Percentiles rank a stretch among this genome's conserved stretches.
These are phyloP conservation scores for Phaonia tiefii DNA, from an alignment of 2,888 invertebrate genomes.

Conservation along the genomic window DNA sequence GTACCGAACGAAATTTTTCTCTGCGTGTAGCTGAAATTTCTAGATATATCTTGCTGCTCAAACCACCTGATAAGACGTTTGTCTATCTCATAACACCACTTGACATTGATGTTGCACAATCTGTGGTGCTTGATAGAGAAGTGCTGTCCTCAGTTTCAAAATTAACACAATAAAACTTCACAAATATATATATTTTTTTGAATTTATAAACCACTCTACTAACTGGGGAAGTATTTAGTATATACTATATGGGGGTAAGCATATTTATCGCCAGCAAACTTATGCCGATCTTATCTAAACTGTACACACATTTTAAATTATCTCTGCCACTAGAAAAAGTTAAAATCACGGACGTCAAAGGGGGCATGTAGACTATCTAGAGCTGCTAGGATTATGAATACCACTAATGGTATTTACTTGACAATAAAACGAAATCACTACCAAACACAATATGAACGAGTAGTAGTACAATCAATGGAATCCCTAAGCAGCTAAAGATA, in stretches of 20 bases:
- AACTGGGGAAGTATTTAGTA: too few species aligned
- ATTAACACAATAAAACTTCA: too few species aligned
- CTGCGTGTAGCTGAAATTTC: too few species aligned
- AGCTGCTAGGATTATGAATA: constrained; percentile 11
- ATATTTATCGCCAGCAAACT: background rate
- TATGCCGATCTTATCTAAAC: constrained; percentile 24
- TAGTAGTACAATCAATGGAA: background rate
- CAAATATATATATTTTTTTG: too few species aligned
- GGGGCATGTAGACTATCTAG: background rate
- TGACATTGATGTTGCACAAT: constrained; percentile 14
- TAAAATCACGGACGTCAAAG: background rate
- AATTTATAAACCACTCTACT: too few species aligned
- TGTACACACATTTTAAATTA: background rate
- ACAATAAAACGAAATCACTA: constrained; percentile 34
- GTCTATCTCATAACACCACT: background rate
- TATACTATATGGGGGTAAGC: background rate
- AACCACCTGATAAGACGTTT: constrained; percentile 23
- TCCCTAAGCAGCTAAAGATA: background rate
- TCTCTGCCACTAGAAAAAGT: background rate
- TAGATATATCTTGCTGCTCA: too few species aligned
- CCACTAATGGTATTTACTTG: constrained; percentile 30
- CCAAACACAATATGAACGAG: constrained; percentile 20
- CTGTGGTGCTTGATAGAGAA: background rate
- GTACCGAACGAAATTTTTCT: too few species aligned
- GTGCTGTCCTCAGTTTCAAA: too few species aligned